These are phyloP conservation scores for Drosophila melanocephala DNA, from an alignment of 2,888 invertebrate species.

Conservation along the genomic window DNA sequence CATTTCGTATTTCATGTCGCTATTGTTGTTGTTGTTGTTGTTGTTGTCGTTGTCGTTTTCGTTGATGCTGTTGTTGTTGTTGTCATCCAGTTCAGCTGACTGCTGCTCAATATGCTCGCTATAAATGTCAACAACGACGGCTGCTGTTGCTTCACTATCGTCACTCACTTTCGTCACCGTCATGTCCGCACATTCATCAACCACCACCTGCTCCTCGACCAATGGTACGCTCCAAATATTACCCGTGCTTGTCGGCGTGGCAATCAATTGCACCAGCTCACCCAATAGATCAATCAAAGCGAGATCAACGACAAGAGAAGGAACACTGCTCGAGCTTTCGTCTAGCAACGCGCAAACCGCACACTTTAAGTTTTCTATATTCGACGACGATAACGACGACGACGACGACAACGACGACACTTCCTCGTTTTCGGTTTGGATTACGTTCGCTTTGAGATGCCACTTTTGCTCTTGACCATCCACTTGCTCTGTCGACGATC, in stretches of 20 bases:
- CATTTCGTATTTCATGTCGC: slow-evolving; percentile 78
- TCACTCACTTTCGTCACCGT: slow-evolving; percentile 72
- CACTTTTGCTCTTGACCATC: slow-evolving; percentile 63
- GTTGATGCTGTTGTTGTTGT: slow-evolving; percentile 24
- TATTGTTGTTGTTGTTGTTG: slow-evolving; percentile 22
- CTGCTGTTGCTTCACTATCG: slow-evolving; percentile 63
- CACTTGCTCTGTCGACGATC: slow-evolving; percentile 80
- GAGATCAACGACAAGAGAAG: slow-evolving; percentile 43
- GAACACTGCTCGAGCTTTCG: slow-evolving; percentile 21
- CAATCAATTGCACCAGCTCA: slow-evolving; percentile 64
- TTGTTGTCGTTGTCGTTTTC: slow-evolving; percentile 20
- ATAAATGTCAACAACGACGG: slow-evolving; percentile 56
- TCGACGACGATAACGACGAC: slow-evolving; percentile 42
- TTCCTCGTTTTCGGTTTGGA: slow-evolving; percentile 29
- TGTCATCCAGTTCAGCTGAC: slow-evolving; percentile 56
- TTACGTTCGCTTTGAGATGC: slow-evolving; percentile 41
- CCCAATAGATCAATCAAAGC: slow-evolving; percentile 60
- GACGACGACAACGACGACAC: slow-evolving; percentile 35
- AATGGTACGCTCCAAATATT: slow-evolving; percentile 58
- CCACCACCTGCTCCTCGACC: slow-evolving; percentile 34
- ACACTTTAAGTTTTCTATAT: slow-evolving; percentile 67
- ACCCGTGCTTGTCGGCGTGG: slow-evolving; percentile 59
- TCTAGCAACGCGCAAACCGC: slow-evolving; percentile 58
- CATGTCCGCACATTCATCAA: slow-evolving; percentile 66
- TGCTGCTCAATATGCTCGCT: slow-evolving; percentile 64